Conservation (phyloP, 2,113 vertebrate genomes). For the Pampusana beccarii region DNA sequence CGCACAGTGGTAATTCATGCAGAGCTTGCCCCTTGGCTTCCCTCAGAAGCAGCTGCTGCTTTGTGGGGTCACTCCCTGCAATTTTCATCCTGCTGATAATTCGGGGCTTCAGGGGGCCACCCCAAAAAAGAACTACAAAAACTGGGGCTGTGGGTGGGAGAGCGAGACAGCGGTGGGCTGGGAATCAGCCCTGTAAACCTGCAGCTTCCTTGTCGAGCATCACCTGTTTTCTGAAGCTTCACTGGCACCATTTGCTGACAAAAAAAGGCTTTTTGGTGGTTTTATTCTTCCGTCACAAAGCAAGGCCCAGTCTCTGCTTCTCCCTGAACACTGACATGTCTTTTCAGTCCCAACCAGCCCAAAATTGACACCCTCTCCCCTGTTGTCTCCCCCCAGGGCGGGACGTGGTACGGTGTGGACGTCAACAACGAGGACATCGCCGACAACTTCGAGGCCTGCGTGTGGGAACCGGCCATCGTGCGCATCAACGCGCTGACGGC, state of each 20-base stretch:
- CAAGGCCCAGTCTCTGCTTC: too few species aligned
- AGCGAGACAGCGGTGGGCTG: background rate
- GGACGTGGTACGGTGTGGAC: slow-evolving; percentile 94
- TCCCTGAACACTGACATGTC: rapidly evolving
- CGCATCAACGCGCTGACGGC: slow-evolving; percentile 93
- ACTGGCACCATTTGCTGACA: background rate
- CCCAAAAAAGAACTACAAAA: rapidly evolving
- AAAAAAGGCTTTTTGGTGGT: background rate
- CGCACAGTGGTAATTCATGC: rapidly evolving
- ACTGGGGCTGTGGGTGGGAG: background rate
- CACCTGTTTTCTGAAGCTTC: background rate
- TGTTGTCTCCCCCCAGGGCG: slow-evolving; percentile 75
- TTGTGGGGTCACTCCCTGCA: background rate
- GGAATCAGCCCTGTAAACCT: too few species aligned
- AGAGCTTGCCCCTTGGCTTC: background rate
- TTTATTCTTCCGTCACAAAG: background rate
- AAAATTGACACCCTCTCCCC: background rate
- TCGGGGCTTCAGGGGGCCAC: background rate
- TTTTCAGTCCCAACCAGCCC: background rate
- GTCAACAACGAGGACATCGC: slow-evolving; percentile 95
- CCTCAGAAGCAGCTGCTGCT: rapidly evolving
- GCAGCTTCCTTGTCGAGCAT: rapidly evolving
- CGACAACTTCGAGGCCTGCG: slow-evolving; percentile 88
- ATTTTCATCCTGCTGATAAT: rapidly evolving
- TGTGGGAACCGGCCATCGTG: slow-evolving; percentile 94